These are phyloP conservation scores for Mythimna vitellina DNA, from an alignment of 2,888 invertebrate species.

Conservation along the genomic window DNA sequence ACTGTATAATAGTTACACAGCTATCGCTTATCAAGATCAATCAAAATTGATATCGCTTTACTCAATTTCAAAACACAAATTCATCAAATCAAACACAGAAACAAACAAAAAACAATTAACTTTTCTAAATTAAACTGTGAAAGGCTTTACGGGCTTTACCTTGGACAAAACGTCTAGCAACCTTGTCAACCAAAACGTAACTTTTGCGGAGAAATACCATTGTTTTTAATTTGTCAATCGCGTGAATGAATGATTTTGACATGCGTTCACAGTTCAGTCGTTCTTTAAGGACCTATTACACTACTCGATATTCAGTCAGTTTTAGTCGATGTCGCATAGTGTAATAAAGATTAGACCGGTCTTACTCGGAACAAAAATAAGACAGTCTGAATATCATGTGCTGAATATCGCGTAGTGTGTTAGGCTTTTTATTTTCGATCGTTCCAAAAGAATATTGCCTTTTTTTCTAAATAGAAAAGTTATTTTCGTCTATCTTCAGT, in stretches of 20 bases:
- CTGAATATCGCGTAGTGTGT: too few relatives aligned
- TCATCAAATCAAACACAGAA: background rate
- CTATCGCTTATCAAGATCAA: conserved; percentile 8
- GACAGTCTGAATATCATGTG: too few relatives aligned
- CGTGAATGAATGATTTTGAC: conserved; percentile 6
- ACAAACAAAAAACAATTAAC: background rate
- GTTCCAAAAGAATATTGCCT: background rate
- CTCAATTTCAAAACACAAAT: background rate
- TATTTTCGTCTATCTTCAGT: too few relatives aligned
- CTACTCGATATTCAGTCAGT: too few relatives aligned
- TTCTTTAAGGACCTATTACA: too few relatives aligned
- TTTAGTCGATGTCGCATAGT: too few relatives aligned
- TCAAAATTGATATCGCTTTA: background rate
- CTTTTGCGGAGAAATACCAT: conserved; percentile 69
- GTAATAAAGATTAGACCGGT: too few relatives aligned
- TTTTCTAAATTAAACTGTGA: conserved; percentile 51
- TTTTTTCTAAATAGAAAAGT: background rate
- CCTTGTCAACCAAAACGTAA: conserved; percentile 75
- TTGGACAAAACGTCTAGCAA: conserved; percentile 78
- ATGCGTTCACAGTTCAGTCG: background rate
- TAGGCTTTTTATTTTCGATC: background rate
- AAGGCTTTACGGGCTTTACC: conserved; percentile 83
- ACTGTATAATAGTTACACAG: background rate
- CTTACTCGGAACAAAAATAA: too few relatives aligned
- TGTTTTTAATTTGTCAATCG: conserved; percentile 35